Evolutionary conservation across 2,888 invertebrate species (phyloP), one percentile per base, ranked within the genome.

Genomic region (Orthosia incerta): DNA sequence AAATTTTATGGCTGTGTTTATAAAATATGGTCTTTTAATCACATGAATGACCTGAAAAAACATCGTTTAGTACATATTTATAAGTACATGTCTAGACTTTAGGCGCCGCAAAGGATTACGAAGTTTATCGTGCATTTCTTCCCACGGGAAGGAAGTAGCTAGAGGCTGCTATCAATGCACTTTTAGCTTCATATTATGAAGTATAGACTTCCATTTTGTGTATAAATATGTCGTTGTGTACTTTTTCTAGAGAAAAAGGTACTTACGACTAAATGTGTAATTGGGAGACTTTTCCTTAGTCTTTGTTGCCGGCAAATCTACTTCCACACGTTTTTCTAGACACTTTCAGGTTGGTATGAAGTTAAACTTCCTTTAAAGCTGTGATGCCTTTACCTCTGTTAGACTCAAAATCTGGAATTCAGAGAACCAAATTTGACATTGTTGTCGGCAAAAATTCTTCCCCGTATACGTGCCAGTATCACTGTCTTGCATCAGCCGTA

Each of bases 21-120:
- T 79, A 75, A 74, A 83, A 81, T 79, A 83, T 79, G 50, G 7
- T 73, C 45, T 66, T 57, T 73, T 68, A 65, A 55, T 79, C 63
- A 56, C 56, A 63, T 61, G 59, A 65, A 61, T 84, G 71, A 68
- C 75, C 85, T 76, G 45, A 61, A 70, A 78, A 72, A 79, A 79
- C 79, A 79, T 71, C 59, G 63, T 60, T 67, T 64, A 71, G 78
- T 67, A 71, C 61, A 65, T 63, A 53, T 20, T 26, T 46, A 51
- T 57, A 50, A 61, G 69, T 83, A 72, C 65, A 65, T 64, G 89
- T 87, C 87, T 88, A 85, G 87, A 87, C 87, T 74, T 68, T 51
- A 51, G 89, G 83, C 86, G 85, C 83, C 85, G 61, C 60, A 26
- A 57, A 66, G 71, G 61, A 78, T 67, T 82, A 78, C 56, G 23